Base-by-base conservation (phyloP, 2,888 invertebrate species). In the Branchellion lobata region DNA sequence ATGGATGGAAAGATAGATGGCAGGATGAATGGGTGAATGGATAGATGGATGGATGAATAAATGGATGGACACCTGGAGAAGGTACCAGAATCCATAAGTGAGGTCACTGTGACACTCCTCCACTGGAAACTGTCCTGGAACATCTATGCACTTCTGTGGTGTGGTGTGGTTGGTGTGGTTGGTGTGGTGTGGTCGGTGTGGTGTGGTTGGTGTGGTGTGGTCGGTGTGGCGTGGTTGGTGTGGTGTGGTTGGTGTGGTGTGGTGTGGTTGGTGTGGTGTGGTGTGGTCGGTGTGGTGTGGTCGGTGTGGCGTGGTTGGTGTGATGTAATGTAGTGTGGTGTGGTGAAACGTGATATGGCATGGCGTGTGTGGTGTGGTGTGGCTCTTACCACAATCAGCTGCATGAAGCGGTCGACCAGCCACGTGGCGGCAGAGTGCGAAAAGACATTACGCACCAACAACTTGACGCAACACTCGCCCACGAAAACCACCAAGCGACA, bases 21-120 rank as follows among this genome's bases (percentile, higher is more conserved):
- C 8, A 11, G n/a, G 72, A 71, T 33, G 33, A 21, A 34, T 47
- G 40, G 29, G 27, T 33, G 31, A 21, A 74, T 34, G 51, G 2
- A 74, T 27, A n/a, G 3, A 74, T 74, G 34, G 14, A 47, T 34
- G 34, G 11, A 74, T 34, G 14, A 14, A 40, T 14, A 14, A 40
- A 40, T 40, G 5, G 61, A 57, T 3, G 24, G 27, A 31, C 18
- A 93, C 93, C 90, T 96, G 95, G 78, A 96, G 88, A 79, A 93
- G 92, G 86, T 94, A 96, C 96, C 96, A 96, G 87, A 95, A 94
- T 1, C 93, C 93, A 88, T 95, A 92, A 0, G 94, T 91, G 82
- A 94, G 90, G 81, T 92, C 93, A 85, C 95, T 95, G 81, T 93
- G 91, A 0, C 91, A 92, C 88, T 96, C 96, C 85, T 96, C 93